Base-by-base conservation (phyloP, 1,140 invertebrate genomes). In the Drosophila suzukii region DNA sequence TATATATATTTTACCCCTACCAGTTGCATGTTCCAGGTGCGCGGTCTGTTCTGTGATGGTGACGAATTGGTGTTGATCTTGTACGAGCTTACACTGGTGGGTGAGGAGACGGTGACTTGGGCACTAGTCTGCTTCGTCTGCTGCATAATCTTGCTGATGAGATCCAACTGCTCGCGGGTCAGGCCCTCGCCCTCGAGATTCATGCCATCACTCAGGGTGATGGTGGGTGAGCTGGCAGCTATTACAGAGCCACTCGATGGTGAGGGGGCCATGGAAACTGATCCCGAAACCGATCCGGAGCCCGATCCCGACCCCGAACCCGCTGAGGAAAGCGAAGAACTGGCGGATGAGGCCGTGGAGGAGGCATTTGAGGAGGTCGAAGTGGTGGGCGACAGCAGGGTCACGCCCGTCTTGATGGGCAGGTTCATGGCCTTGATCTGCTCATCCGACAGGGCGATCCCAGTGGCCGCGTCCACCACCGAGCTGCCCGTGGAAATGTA, bases 121-220 rank as follows among this genome's bases (percentile, higher is more conserved):
- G 91, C 90, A 50, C 84, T 92, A 0, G 91, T 91, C 75, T 94
- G 94, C 80, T 94, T 95, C 13, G 95, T 96, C 88, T 95, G 95
- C 79, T 95, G 95, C 95, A 96, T 96, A 71, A 96, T 96, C 91
- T 96, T 95, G 91, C 96, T 95, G 78, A 96, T 96, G 77, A 95
- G 94, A 92, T 96, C 96, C 78, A 96, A 93, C 91, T 95, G 96
- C 81, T 96, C 95, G 78, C 95, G 95, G 11, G 95, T 95, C 50
- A 96, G 92, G 34, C 95, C 95, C 81, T 95, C 95, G 11, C 86
- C 81, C 82, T 95, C 95, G 8, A 90, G 77, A 11, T 58, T 79
- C 89, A 95, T 95, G 67, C 93, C 93, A 68, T 93, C 93, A 67
- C 92, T 93, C 20, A 93, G 89, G 50, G 83, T 85, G 17, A 92